phyloP scores from a whole-genome alignment of 2,888 invertebrate genomes.

The Dusona sp. region DNA sequence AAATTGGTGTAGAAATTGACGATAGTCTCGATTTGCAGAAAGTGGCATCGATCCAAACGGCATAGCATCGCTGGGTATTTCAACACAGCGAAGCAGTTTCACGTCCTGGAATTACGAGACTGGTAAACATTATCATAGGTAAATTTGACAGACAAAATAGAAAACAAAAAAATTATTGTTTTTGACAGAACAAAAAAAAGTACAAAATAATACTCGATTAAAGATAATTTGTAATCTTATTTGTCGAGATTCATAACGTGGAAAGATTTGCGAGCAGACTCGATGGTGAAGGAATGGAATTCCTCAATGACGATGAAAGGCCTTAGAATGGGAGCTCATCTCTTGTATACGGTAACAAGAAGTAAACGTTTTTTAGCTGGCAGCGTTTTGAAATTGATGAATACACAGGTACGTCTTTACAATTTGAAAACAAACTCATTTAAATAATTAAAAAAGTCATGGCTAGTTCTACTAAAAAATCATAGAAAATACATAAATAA shows the following conservation, averaged over 20 bases:
- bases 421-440: not conserved
- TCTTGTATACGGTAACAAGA: slow-evolving; percentile 91
- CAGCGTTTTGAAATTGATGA: slow-evolving; percentile 93
- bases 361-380: slow-evolving; percentile 93
- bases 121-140: slow-evolving; percentile 91
- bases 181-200: not conserved
- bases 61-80: slow-evolving; percentile 93
- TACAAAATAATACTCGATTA: not conserved
- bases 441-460: not conserved
- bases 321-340: slow-evolving; percentile 88
- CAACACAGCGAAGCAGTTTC: slow-evolving; percentile 93
- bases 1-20: not conserved
- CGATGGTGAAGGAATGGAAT: slow-evolving; percentile 92
- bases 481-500: not conserved
- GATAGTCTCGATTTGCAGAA: slow-evolving; percentile 86
- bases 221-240: not conserved
- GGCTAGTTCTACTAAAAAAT: not conserved
- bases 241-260: slow-evolving; percentile 90
- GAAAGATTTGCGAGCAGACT: slow-evolving; percentile 93
- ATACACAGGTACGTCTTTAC: slow-evolving; percentile 89
- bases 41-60: slow-evolving; percentile 88
- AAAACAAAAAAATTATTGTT: not conserved
- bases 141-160: not conserved
- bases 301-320: slow-evolving; percentile 89
- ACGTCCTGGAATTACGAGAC: slow-evolving; percentile 93